A percentile compares a stretch with the other conserved stretches of the same genome.
Conservation (phyloP, 2,797 vertebrate species). For the Clarias laeviceps region DNA sequence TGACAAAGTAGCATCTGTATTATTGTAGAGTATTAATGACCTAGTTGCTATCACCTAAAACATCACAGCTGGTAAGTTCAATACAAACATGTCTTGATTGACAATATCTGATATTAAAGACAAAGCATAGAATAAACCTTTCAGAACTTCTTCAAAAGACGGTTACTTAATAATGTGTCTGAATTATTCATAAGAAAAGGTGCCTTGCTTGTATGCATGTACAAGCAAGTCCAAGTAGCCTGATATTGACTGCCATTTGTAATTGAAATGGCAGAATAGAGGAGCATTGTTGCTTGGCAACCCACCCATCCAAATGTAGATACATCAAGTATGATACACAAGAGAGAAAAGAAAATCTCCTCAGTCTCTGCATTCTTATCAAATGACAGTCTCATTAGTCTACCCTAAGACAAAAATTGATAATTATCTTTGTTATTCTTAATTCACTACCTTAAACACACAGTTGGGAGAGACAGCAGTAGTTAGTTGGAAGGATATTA, state of each 20-base stretch:
- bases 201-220: constrained; percentile 25
- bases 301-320: constrained; percentile 26
- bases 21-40: not conserved
- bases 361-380: constrained; percentile 37
- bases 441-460: constrained; percentile 27
- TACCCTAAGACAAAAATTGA: constrained; percentile 16
- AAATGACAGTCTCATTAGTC: constrained; percentile 44
- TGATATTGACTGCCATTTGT: constrained; percentile 29
- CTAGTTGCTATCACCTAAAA: not conserved
- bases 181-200: constrained; percentile 40
- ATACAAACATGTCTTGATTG: constrained; percentile 19
- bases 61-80: constrained; percentile 3
- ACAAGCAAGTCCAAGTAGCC: constrained; percentile 36
- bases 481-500: not conserved
- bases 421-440: constrained; percentile 24
- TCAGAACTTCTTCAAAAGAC: constrained; percentile 4
- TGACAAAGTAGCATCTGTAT: not conserved
- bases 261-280: constrained; percentile 46
- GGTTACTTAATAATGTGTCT: constrained; percentile 16
- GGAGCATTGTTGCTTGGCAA: constrained; percentile 48
- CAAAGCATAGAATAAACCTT: constrained; percentile 10
- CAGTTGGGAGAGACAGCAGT: not conserved
- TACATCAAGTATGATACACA: constrained; percentile 22
- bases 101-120: constrained; percentile 19
- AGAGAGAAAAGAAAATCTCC: constrained; percentile 36